These are phyloP conservation scores for Tribolium castaneum DNA, from an alignment of 1,140 invertebrate genomes.

Conservation along the genomic window DNA sequence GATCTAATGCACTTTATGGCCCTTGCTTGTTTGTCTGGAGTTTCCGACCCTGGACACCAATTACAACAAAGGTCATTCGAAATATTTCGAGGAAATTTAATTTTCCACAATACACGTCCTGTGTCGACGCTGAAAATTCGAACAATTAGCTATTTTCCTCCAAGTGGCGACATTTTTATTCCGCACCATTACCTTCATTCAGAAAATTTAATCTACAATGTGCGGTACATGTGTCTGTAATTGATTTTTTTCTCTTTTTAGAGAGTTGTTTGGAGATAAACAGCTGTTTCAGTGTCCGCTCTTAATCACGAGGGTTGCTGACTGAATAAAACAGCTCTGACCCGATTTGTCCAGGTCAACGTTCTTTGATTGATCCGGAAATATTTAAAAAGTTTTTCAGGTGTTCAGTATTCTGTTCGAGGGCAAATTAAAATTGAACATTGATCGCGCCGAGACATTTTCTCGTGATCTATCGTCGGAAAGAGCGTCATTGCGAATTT, in stretches of 20 bases:
- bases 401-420: slow-evolving; percentile 27
- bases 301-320: background rate
- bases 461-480: slow-evolving; percentile 42
- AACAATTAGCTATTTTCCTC: slow-evolving; percentile 12
- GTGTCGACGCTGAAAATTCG: background rate
- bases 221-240: background rate
- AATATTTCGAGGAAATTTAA: background rate
- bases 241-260: background rate
- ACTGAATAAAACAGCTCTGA: background rate
- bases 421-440: slow-evolving; percentile 47
- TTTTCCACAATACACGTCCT: background rate
- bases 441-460: slow-evolving; percentile 41
- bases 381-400: slow-evolving; percentile 29
- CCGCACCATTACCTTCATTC: background rate
- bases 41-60: background rate
- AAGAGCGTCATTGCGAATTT: slow-evolving; percentile 43
- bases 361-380: background rate
- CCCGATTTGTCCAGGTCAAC: background rate
- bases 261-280: background rate
- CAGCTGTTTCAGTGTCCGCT: background rate
- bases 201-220: background rate
- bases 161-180: slow-evolving; percentile 3
- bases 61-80: background rate
- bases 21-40: background rate
- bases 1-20: background rate